Evolutionary conservation across 2,888 invertebrate genomes (phyloP), one percentile per base, ranked within the genome.

Genomic region (Endotricha flammealis): DNA sequence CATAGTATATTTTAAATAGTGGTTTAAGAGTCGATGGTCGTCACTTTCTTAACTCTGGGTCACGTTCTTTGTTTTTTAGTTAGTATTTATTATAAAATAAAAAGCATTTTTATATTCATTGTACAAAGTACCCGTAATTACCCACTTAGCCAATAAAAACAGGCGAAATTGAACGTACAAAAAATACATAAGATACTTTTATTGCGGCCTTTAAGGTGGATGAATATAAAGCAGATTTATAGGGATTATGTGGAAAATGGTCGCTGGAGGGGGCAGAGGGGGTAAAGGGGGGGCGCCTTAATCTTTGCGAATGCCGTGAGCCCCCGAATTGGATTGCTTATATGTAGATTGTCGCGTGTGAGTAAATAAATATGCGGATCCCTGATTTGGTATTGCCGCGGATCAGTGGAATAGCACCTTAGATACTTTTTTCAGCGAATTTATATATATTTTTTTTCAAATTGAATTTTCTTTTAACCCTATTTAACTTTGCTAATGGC

Each of bases 201-300:
- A 83, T 81, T 76, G 73, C 67, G 66, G 78, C 71, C 75, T 80
- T 83, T 81, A 83, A 85, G 82, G 83, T 85, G 83, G 83, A 85
- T 85, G 81, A 83, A 80, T 80, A 82, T 83, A 83, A 83, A 85
- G 69, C 76, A 80, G 83, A 83, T 82, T 83, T 79, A 77, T 77
- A 67, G 51, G 80, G 82, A 83, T 83, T 83, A 83, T 77, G 72
- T 65, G 67, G 67, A 61, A 68, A 27, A 72, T 67, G 73, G 74
- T 66, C 72, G 62, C 58, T 57, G 47, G 44, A 59, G 61, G 57
- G 52, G 56, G 27, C 36, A 41, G 48, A 43, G 47, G 49, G 48
- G 50, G 51, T 45, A 50, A 45, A 48, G 57, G 42, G 46, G 44
- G 47, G 55, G 54, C 54, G 74, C 77, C 78, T 76, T 83, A 83